Percentiles rank a stretch among this genome's conserved stretches.
Conservation (phyloP, 2,888 invertebrate genomes). For the Zonitis immaculata region DNA sequence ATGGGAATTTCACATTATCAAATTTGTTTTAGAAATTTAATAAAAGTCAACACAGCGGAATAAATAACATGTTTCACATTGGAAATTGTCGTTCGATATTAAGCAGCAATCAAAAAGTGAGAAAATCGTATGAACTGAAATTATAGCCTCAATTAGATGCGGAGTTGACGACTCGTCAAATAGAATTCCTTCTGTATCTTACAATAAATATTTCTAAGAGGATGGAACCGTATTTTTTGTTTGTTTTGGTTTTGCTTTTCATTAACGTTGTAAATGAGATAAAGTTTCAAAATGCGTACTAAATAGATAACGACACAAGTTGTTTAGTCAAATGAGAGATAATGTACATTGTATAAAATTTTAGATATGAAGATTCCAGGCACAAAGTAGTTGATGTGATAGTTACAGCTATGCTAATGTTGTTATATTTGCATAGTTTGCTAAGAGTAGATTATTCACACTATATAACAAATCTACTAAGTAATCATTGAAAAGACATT, state of each 20-base stretch:
- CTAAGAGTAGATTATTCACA: not conserved
- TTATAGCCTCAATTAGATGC: not conserved
- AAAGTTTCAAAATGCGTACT: not conserved
- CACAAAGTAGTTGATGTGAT: not conserved
- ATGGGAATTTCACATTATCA: too few species aligned
- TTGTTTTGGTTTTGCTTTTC: too few species aligned
- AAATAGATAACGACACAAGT: not conserved
- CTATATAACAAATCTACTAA: not conserved
- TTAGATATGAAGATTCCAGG: not conserved
- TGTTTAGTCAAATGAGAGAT: not conserved
- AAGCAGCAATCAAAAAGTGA: not conserved
- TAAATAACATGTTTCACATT: not conserved
- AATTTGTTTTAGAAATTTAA: too few species aligned
- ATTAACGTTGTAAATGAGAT: not conserved
- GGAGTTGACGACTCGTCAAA: not conserved
- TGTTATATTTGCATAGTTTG: not conserved
- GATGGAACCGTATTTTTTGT: too few species aligned
- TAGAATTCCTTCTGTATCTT: not conserved
- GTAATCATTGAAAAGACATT: too few species aligned
- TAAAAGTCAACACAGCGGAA: not conserved
- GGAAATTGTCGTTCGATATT: not conserved
- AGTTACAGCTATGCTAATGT: not conserved
- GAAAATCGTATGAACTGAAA: not conserved
- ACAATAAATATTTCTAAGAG: too few species aligned
- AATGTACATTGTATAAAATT: not conserved